A percentile compares a stretch with the other conserved stretches of the same genome.
Evolutionary conservation across 2,113 vertebrate genomes (phyloP).

Genomic region (Limanda limanda): DNA sequence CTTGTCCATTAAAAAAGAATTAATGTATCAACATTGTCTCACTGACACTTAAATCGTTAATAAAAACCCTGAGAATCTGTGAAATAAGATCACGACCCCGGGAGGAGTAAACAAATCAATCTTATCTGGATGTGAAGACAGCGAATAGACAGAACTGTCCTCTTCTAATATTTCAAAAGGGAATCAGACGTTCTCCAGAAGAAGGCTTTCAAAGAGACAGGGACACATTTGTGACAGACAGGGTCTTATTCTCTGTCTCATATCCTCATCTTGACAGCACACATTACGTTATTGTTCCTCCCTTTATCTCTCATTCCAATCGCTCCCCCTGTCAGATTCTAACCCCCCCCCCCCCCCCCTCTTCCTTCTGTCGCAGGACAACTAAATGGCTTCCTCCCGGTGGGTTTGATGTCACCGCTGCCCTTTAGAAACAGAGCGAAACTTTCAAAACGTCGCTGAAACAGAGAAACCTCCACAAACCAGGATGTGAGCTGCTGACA

Average conservation of each 20-base stretch:
- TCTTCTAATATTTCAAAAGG: conserved; percentile 37
- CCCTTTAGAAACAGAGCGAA: conserved; percentile 60
- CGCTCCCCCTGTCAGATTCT: conserved; percentile 53
- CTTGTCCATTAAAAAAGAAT: not conserved
- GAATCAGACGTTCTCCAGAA: conserved; percentile 36
- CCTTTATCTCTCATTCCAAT: conserved; percentile 64
- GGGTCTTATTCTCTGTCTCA: conserved; percentile 65
- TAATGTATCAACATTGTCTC: not conserved
- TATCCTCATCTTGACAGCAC: conserved; percentile 51
- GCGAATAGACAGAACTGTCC: conserved; percentile 6
- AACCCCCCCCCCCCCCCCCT: conserved; percentile 38
- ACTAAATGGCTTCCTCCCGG: conserved; percentile 58
- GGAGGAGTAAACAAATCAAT: conserved; percentile 17
- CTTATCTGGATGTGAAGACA: conserved; percentile 13
- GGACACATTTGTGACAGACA: conserved; percentile 44
- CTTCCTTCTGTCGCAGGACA: conserved; percentile 41
- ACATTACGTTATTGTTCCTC: conserved; percentile 62
- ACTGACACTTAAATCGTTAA: conserved; percentile 1
- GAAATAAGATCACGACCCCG: not conserved
- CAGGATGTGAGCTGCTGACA: conserved; percentile 43
- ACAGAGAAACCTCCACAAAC: conserved; percentile 20
- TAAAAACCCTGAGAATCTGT: not conserved
- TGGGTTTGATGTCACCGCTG: conserved; percentile 61
- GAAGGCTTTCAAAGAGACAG: conserved; percentile 27
- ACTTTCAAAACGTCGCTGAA: conserved; percentile 34